Evolutionary conservation across 1,140 invertebrate genomes (phyloP).

Genomic region (Pseudomyrmex sp.): DNA sequence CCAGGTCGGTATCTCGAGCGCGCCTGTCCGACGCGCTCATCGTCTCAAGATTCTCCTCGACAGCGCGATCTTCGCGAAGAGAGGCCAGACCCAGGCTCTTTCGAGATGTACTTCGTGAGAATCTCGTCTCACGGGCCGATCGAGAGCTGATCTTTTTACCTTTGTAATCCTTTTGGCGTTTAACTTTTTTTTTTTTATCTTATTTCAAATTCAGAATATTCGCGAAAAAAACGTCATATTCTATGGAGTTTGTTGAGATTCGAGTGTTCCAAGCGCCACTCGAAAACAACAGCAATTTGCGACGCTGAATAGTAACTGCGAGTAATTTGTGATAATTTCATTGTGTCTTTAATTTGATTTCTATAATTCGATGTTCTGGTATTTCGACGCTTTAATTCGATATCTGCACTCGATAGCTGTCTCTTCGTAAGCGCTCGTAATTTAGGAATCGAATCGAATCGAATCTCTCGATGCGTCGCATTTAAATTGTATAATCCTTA

Average conservation of each 20-base stretch:
- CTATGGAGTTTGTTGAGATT: not conserved
- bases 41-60: constrained; percentile 23
- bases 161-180: not conserved
- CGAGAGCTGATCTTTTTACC: not conserved
- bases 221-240: no score
- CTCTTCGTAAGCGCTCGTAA: constrained; percentile 7
- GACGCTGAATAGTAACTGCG: constrained; percentile 33
- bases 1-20: constrained; percentile 51
- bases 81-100: not conserved
- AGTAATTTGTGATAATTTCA: constrained; percentile 5
- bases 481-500: not conserved
- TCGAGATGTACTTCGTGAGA: not conserved
- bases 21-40: constrained; percentile 23
- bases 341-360: constrained; percentile 14
- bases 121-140: not conserved
- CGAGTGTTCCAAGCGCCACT: not conserved
- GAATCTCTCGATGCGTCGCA: not conserved
- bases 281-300: not conserved
- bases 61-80: not conserved
- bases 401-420: constrained; percentile 5
- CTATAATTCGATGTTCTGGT: not conserved
- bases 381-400: constrained; percentile 22
- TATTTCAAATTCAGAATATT: no score
- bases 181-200: no score
- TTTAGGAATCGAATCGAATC: constrained; percentile 13